These are phyloP conservation scores for Palythoa grandis DNA, from an alignment of 92 coral and sea anemone species.

Conservation along the genomic window DNA sequence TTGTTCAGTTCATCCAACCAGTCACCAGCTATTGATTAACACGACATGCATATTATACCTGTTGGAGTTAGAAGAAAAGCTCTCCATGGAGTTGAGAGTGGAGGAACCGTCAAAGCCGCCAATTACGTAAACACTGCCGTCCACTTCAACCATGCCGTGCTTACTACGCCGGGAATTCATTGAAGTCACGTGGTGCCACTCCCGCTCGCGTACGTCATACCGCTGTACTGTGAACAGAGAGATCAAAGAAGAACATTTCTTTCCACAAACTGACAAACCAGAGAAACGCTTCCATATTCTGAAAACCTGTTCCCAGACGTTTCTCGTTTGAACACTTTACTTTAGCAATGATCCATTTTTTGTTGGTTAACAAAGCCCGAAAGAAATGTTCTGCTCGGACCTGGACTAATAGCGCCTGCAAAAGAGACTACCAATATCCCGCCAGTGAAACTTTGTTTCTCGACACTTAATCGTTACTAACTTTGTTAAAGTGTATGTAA, in stretches of 20 bases:
- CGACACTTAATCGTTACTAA: too few relatives aligned
- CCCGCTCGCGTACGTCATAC: constrained; percentile 92
- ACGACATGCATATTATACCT: constrained; percentile 58
- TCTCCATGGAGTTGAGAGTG: constrained; percentile 88
- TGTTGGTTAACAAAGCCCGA: too few relatives aligned
- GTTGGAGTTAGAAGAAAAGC: constrained; percentile 74
- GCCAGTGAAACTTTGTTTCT: too few relatives aligned
- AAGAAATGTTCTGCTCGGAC: too few relatives aligned
- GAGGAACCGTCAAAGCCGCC: constrained; percentile 97
- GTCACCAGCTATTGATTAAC: background rate
- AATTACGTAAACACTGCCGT: constrained; percentile 83
- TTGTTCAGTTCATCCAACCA: background rate
- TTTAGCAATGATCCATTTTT: too few relatives aligned
- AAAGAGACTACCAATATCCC: too few relatives aligned
- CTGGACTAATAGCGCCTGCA: too few relatives aligned
- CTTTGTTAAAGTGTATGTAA: too few relatives aligned
- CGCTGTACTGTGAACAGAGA: constrained; percentile 64
- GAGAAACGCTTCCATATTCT: too few relatives aligned
- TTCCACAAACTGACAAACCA: too few relatives aligned
- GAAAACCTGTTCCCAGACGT: too few relatives aligned
- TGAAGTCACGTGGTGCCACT: constrained; percentile 87
- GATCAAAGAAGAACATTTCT: background rate
- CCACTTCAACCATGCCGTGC: constrained; percentile 94
- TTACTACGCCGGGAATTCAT: constrained; percentile 94
- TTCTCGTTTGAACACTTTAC: too few relatives aligned